Evolutionary conservation across 2,888 invertebrate species (phyloP).

Genomic region (Noctua pronuba): DNA sequence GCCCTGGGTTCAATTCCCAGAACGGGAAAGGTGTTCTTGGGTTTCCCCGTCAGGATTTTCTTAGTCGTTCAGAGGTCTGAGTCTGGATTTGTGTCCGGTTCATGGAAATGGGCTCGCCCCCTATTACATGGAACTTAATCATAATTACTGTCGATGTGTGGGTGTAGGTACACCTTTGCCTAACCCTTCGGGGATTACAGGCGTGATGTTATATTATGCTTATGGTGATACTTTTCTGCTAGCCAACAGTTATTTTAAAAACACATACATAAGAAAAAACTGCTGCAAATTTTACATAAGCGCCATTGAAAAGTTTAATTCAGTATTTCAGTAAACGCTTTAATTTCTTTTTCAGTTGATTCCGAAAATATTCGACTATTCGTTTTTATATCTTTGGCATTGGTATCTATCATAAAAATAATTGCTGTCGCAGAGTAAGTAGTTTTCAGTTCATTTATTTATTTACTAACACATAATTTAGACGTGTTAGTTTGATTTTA

Average conservation of each 20-base stretch:
- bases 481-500: neutral
- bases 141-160: neutral
- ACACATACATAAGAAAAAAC: neutral
- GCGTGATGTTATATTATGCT: neutral
- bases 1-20: neutral
- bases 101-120: neutral
- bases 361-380: neutral
- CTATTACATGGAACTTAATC: neutral
- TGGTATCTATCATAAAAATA: conserved; percentile 21
- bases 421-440: neutral
- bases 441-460: neutral
- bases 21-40: neutral
- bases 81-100: neutral
- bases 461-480: neutral
- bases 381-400: conserved; percentile 36
- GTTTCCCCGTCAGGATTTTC: neutral
- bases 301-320: neutral
- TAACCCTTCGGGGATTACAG: neutral
- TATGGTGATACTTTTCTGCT: neutral
- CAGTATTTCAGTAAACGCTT: neutral
- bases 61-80: neutral
- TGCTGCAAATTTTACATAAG: neutral
- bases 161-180: neutral
- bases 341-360: neutral
- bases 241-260: neutral